These are phyloP conservation scores for Steinernema hermaphroditum DNA, from an alignment of 2,888 invertebrate genomes.

Conservation along the genomic window DNA sequence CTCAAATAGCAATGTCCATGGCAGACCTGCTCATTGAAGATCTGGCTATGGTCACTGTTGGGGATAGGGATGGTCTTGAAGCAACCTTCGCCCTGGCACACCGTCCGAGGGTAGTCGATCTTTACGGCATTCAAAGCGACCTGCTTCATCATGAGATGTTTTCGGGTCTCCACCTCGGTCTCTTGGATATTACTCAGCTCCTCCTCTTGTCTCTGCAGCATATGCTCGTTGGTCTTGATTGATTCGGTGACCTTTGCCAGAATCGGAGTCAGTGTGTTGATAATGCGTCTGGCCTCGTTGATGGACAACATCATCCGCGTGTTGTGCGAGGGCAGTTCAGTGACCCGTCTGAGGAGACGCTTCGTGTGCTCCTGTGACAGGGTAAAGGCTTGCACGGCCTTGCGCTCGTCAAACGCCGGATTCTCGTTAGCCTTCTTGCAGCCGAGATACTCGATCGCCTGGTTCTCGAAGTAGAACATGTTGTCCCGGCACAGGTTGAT, in stretches of 20 bases:
- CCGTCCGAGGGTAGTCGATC: background rate
- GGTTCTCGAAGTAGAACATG: background rate
- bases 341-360: background rate
- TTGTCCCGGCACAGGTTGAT: background rate
- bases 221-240: background rate
- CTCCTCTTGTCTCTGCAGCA: background rate
- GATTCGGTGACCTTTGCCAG: background rate
- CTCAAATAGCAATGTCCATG: slow-evolving; percentile 37
- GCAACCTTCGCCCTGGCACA: too few species aligned
- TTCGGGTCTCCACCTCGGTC: background rate
- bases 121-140: background rate
- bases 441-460: background rate
- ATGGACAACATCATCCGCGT: background rate
- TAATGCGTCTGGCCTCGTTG: background rate
- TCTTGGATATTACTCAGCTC: background rate
- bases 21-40: slow-evolving; percentile 35
- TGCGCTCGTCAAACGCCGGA: background rate
- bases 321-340: background rate
- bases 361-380: background rate
- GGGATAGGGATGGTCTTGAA: too few species aligned
- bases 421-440: background rate
- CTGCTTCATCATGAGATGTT: too few species aligned
- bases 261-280: background rate
- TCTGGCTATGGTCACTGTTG: too few species aligned
- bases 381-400: background rate